phyloP scores from a whole-genome alignment of 2,797 vertebrate species.

The Kryptolebias ocellatus region DNA sequence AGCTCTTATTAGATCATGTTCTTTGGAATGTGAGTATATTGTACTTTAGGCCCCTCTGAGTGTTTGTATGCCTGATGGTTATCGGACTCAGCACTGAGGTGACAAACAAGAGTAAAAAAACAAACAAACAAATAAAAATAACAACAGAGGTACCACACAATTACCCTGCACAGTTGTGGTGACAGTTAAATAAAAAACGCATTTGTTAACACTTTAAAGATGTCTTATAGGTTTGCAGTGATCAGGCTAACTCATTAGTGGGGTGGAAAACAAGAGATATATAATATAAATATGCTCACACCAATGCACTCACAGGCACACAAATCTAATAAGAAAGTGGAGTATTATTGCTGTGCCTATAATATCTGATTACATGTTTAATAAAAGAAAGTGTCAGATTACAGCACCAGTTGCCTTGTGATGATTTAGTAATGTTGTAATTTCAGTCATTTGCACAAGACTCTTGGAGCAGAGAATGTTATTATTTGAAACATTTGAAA shows the following conservation, averaged over 20 bases:
- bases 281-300: constrained; percentile 1
- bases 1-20: constrained; percentile 55
- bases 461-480: constrained; percentile 17
- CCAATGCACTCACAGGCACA: neutral
- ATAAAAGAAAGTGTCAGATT: constrained; percentile 61
- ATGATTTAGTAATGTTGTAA: constrained; percentile 40
- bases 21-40: constrained; percentile 56
- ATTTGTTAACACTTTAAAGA: constrained; percentile 34
- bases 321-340: constrained; percentile 46
- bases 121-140: too few species aligned
- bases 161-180: constrained; percentile 69
- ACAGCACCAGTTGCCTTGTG: constrained; percentile 27
- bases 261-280: constrained; percentile 50
- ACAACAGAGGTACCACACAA: constrained; percentile 68
- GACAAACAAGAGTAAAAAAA: constrained; percentile 61
- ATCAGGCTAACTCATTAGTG: constrained; percentile 69
- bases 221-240: constrained; percentile 55
- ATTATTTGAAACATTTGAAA: constrained; percentile 43
- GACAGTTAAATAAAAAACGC: constrained; percentile 81
- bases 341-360: constrained; percentile 44
- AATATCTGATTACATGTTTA: constrained; percentile 62
- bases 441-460: constrained; percentile 31
- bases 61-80: constrained; percentile 63
- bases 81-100: constrained; percentile 70
- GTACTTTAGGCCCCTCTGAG: constrained; percentile 53